Evolutionary conservation across 2,888 invertebrate species (phyloP).

Genomic region (Alloscopus bannaensis): DNA sequence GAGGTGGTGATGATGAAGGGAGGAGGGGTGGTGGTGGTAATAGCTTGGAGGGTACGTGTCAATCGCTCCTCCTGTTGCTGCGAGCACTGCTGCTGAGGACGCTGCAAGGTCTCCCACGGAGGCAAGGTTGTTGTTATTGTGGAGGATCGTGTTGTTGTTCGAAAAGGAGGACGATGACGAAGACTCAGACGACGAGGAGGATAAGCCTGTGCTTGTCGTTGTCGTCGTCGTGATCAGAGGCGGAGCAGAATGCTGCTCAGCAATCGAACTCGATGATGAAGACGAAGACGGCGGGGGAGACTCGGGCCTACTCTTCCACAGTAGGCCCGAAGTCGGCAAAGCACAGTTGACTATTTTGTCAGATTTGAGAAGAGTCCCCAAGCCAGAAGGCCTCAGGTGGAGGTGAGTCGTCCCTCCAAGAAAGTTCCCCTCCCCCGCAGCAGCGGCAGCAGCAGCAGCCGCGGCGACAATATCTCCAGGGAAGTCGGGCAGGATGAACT

Average conservation of each 20-base stretch:
- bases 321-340: conserved; percentile 71
- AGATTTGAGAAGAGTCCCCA: background rate
- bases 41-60: conserved; percentile 34
- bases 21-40: conserved; percentile 42
- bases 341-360: conserved; percentile 72
- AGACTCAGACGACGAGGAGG: conserved; percentile 14
- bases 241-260: conserved; percentile 10
- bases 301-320: conserved; percentile 72
- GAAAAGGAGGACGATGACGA: conserved; percentile 17
- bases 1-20: conserved; percentile 40
- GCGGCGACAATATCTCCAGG: no score
- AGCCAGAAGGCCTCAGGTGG: no score
- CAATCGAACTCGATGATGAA: conserved; percentile 31
- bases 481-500: conserved; percentile 19
- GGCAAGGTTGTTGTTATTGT: conserved; percentile 48
- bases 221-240: conserved; percentile 19
- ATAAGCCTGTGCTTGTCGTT: conserved; percentile 32
- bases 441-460: no score
- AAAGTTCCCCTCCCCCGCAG: no score
- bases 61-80: no score
- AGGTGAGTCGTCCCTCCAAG: no score
- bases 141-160: conserved; percentile 43
- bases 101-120: conserved; percentile 45
- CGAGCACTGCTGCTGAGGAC: no score
- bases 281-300: conserved; percentile 42